Evolutionary conservation across 2,113 vertebrate species (phyloP).

Genomic region (Acanthochromis polyacanthus): DNA sequence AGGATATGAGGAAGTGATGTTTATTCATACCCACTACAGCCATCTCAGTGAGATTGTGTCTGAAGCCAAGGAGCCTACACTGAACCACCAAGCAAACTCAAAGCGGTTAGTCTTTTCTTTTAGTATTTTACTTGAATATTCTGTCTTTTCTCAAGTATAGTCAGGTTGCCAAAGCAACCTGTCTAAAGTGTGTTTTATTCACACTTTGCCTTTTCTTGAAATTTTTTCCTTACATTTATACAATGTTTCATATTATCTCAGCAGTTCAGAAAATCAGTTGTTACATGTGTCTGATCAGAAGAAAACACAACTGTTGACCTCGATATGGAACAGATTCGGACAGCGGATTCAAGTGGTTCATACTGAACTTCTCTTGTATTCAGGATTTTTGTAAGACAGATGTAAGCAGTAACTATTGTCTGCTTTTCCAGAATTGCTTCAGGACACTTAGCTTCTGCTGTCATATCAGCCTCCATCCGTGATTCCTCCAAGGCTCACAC

Average conservation of each 20-base stretch:
- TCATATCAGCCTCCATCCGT: constrained; percentile 84
- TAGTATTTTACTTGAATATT: not conserved
- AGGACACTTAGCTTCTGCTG: constrained; percentile 78
- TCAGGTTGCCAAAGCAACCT: too few relatives aligned
- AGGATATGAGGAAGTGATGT: constrained; percentile 82
- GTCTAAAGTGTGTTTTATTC: too few relatives aligned
- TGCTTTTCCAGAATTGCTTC: constrained; percentile 55
- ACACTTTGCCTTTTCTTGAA: too few relatives aligned
- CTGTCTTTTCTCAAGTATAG: not conserved
- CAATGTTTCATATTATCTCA: too few relatives aligned
- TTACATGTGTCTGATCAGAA: too few relatives aligned
- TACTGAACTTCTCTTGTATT: not conserved
- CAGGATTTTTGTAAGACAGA: not conserved
- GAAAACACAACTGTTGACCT: too few relatives aligned
- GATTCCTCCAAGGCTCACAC: constrained; percentile 68
- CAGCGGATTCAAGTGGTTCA: too few relatives aligned
- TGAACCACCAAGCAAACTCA: constrained; percentile 40
- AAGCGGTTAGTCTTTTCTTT: constrained; percentile 47
- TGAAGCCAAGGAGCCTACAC: constrained; percentile 42
- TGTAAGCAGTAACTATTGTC: not conserved
- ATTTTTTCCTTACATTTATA: too few relatives aligned
- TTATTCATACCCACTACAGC: constrained; percentile 83
- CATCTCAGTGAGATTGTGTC: constrained; percentile 72
- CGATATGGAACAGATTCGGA: too few relatives aligned
- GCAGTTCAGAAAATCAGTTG: too few relatives aligned